A percentile compares a stretch with the other conserved stretches of the same genome.
These are phyloP conservation scores for Lynx canadensis DNA, from an alignment of 2,113 vertebrate genomes.

Conservation along the genomic window DNA sequence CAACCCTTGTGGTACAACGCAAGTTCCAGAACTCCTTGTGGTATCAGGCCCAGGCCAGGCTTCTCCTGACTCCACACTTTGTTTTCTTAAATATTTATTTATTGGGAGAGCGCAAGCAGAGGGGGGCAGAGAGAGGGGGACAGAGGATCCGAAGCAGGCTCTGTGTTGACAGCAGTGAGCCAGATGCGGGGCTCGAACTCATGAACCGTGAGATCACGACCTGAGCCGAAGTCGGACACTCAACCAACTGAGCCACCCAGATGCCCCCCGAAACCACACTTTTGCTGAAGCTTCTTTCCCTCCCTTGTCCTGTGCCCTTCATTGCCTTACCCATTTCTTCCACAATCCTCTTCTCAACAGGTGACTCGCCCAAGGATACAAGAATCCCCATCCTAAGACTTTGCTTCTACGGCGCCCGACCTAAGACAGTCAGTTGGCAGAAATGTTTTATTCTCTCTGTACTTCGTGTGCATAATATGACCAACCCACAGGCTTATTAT, in stretches of 20 bases:
- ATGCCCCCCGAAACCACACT: accelerated
- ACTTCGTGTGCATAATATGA: background rate
- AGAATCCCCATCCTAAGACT: background rate
- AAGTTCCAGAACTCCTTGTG: accelerated
- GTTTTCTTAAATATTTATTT: background rate
- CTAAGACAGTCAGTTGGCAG: background rate
- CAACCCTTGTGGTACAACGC: background rate
- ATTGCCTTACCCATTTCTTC: background rate
- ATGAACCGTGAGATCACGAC: too few relatives aligned
- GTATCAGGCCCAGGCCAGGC: background rate
- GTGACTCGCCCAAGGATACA: background rate
- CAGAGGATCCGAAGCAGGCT: too few relatives aligned
- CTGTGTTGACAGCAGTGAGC: too few relatives aligned
- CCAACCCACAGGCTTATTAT: background rate
- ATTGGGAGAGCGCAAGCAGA: too few relatives aligned
- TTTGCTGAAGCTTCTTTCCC: background rate
- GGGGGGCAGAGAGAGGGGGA: too few relatives aligned
- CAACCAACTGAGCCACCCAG: too few relatives aligned
- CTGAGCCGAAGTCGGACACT: too few relatives aligned
- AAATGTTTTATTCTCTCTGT: background rate
- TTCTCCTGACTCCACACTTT: background rate
- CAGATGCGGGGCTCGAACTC: too few relatives aligned
- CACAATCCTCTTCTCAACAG: too few relatives aligned
- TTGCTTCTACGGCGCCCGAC: background rate
- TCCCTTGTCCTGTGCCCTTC: background rate